Evolutionary conservation across 2,113 vertebrate species (phyloP).

Genomic region (Tringa solitaria): DNA sequence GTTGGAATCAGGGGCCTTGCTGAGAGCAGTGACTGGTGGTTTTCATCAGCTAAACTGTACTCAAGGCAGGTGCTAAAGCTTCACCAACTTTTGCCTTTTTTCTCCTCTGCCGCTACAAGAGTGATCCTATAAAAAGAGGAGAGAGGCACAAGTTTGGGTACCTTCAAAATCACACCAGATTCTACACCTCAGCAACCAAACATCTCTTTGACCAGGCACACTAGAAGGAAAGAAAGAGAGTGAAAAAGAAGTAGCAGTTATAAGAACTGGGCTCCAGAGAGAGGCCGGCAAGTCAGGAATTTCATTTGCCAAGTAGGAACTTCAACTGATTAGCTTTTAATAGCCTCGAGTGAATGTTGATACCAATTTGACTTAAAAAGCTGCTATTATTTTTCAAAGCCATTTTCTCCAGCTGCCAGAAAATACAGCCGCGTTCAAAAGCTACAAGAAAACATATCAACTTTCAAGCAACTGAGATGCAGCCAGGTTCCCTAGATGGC

Average conservation of each 20-base stretch:
- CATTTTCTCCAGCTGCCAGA: constrained; percentile 5
- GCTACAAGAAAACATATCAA: background rate
- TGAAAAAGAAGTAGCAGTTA: background rate
- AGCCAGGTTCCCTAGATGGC: background rate
- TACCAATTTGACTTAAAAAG: constrained; percentile 34
- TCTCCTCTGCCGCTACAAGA: background rate
- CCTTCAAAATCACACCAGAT: background rate
- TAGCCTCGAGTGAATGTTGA: background rate
- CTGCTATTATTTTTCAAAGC: constrained; percentile 43
- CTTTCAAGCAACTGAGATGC: background rate
- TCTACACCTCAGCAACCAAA: background rate
- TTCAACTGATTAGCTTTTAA: constrained; percentile 32
- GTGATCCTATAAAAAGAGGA: background rate
- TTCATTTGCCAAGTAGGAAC: constrained; percentile 11
- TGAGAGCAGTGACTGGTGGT: background rate
- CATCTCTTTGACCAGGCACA: background rate
- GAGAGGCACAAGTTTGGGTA: background rate
- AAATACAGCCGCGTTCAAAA: background rate
- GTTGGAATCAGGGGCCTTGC: background rate
- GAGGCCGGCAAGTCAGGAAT: background rate
- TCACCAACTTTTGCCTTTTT: background rate
- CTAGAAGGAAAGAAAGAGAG: background rate
- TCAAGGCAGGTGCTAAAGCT: background rate
- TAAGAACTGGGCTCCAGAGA: background rate
- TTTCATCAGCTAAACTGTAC: background rate